phyloP scores from a whole-genome alignment of 2,113 vertebrate genomes.

The Malaclemys terrapin region DNA sequence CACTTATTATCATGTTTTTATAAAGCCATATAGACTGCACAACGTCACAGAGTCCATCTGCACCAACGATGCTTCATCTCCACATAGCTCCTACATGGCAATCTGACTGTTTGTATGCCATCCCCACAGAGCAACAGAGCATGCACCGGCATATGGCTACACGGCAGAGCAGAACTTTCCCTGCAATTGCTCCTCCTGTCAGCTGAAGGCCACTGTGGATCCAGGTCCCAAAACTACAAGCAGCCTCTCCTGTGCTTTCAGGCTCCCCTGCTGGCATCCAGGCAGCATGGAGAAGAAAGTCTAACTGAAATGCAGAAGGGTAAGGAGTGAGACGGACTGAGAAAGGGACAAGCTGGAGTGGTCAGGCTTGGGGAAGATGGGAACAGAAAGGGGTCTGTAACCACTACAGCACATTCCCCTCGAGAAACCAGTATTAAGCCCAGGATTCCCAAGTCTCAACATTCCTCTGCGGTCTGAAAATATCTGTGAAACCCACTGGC shows the following conservation, averaged over 20 bases:
- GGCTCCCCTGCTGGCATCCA: neutral
- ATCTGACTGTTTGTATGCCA: neutral
- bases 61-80: neutral
- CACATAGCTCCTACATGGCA: neutral
- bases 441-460: neutral
- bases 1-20: no score
- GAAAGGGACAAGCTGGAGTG: neutral
- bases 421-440: neutral
- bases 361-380: neutral
- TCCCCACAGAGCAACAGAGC: neutral
- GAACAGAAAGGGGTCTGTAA: neutral
- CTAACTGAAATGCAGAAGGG: neutral
- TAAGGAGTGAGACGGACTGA: neutral
- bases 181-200: neutral
- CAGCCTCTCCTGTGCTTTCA: neutral
- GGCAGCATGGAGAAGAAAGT: neutral
- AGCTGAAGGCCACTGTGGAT: rapidly evolving
- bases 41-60: neutral
- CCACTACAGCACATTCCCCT: neutral
- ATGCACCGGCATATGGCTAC: neutral
- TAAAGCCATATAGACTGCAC: no score
- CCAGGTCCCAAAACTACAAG: neutral
- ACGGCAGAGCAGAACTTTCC: neutral
- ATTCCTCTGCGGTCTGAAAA: neutral
- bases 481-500: neutral